phyloP scores from a whole-genome alignment of 2,113 vertebrate genomes.

The Piliocolobus tephrosceles region DNA sequence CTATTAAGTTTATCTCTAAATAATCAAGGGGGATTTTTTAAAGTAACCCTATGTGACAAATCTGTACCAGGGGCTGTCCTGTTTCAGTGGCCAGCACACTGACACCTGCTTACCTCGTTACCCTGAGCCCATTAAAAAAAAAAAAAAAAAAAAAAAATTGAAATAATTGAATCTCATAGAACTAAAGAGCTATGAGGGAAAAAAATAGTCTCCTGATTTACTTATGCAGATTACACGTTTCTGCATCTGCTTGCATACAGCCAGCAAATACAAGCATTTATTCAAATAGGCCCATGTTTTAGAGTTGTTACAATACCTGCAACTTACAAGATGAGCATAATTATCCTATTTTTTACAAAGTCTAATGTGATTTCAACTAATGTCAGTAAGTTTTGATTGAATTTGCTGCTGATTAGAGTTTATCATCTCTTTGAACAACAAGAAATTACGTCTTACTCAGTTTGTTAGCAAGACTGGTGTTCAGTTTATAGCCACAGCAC shows the following conservation, averaged over 20 bases:
- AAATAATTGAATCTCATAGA: constrained; percentile 44
- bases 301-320: constrained; percentile 64
- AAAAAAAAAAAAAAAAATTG: neutral
- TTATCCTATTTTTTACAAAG: constrained; percentile 75
- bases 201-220: constrained; percentile 56
- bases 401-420: constrained; percentile 83
- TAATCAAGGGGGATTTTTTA: neutral
- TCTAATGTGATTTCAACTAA: constrained; percentile 78
- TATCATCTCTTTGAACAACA: constrained; percentile 82
- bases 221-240: constrained; percentile 73
- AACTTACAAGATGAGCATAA: constrained; percentile 63
- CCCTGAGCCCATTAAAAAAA: neutral
- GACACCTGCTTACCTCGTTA: neutral
- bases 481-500: constrained; percentile 76
- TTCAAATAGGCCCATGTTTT: constrained; percentile 41
- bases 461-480: constrained; percentile 77
- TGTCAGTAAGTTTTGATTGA: constrained; percentile 81
- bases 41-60: neutral
- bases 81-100: neutral
- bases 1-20: neutral
- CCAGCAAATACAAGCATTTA: constrained; percentile 21
- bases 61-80: neutral
- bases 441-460: constrained; percentile 81
- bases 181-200: neutral
- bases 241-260: neutral